phyloP scores from a whole-genome alignment of 2,888 invertebrate species.

The Halictus ligatus region DNA sequence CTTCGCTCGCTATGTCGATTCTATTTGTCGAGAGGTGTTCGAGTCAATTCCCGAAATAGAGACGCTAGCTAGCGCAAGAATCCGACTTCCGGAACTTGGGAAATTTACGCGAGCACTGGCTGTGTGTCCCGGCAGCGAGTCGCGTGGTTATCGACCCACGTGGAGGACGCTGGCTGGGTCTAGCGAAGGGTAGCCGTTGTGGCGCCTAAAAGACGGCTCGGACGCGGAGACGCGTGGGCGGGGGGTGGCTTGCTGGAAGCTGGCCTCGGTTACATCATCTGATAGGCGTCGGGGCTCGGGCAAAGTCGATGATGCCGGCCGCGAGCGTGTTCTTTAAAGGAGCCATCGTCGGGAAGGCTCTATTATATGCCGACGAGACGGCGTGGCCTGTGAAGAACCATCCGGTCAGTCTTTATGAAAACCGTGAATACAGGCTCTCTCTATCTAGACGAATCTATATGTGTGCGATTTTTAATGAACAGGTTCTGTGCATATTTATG shows the following conservation, averaged over 20 bases:
- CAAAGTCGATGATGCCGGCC: constrained; percentile 64
- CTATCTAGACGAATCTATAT: not conserved
- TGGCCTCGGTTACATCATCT: constrained; percentile 71
- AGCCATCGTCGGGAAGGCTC: constrained; percentile 38
- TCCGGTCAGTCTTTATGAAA: constrained; percentile 46
- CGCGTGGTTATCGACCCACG: constrained; percentile 72
- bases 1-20: no score
- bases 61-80: no score
- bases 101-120: constrained; percentile 25
- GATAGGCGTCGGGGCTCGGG: constrained; percentile 52
- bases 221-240: constrained; percentile 44
- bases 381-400: constrained; percentile 38
- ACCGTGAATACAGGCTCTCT: constrained; percentile 32
- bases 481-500: constrained; percentile 36
- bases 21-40: no score
- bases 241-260: constrained; percentile 32
- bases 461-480: constrained; percentile 2
- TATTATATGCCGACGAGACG: constrained; percentile 52
- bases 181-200: constrained; percentile 69
- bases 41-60: not conserved
- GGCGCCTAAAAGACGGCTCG: constrained; percentile 76
- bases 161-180: constrained; percentile 43
- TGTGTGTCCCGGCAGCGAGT: constrained; percentile 54
- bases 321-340: constrained; percentile 59
- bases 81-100: not conserved